phyloP scores from a whole-genome alignment of 2,113 vertebrate species.

The Tricholaema leucomelas region DNA sequence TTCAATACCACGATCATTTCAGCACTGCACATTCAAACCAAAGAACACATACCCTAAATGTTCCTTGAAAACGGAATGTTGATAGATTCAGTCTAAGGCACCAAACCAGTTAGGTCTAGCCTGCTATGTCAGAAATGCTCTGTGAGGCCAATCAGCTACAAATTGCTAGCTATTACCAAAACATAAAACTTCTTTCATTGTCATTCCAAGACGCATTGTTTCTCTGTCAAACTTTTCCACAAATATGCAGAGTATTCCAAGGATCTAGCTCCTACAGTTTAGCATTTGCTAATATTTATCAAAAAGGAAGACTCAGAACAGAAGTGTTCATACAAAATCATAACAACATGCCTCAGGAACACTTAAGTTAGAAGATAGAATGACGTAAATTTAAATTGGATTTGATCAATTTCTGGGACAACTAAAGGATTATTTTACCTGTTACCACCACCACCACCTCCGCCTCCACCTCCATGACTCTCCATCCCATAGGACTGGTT shows the following conservation, averaged over 20 bases:
- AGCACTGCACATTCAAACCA: constrained; percentile 58
- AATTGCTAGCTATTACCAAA: not conserved
- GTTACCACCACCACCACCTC: constrained; percentile 81
- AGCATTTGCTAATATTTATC: constrained; percentile 38
- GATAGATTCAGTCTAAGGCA: constrained; percentile 46
- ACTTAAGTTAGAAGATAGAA: constrained; percentile 70
- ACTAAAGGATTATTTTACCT: constrained; percentile 83
- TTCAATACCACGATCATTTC: constrained; percentile 36
- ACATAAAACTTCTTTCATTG: constrained; percentile 36
- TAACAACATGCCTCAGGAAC: constrained; percentile 73
- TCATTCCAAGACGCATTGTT: constrained; percentile 14
- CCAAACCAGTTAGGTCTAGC: constrained; percentile 44
- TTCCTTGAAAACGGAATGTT: constrained; percentile 70
- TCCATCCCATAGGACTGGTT: constrained; percentile 85
- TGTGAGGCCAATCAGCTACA: constrained; percentile 35
- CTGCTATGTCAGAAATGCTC: constrained; percentile 12
- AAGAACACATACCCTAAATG: constrained; percentile 70
- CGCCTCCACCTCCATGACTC: constrained; percentile 80
- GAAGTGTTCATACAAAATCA: constrained; percentile 34
- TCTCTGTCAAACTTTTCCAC: constrained; percentile 6
- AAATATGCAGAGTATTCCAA: not conserved
- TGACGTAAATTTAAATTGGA: constrained; percentile 52
- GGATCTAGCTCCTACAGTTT: constrained; percentile 17
- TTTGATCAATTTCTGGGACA: constrained; percentile 67
- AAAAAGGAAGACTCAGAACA: not conserved